Evolutionary conservation across 2,888 invertebrate species (phyloP), one percentile per base, ranked within the genome.

Genomic region (Geotrupes spiniger): DNA sequence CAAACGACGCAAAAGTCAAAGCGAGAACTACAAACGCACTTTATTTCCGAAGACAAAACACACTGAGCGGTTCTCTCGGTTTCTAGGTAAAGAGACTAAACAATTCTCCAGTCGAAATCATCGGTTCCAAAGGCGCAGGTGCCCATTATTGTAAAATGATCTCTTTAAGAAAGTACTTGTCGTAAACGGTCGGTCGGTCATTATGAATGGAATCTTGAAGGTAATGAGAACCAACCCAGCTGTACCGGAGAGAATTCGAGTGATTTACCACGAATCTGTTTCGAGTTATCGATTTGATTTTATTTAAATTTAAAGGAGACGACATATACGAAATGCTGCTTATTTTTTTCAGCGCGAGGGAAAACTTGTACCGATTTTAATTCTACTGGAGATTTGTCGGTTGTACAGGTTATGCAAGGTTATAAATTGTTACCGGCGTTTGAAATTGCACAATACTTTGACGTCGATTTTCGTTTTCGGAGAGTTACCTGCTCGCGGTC

Each of bases 381-480:
- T n/a, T n/a, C n/a, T n/a, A 14, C 36, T 10, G 8, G 36, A 2
- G 14, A 15, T 36, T 36, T 9, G 14, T n/a, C 14, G 14, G 33
- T 10, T 10, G 38, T 38, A 38, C 38, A 38, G 21, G 38, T 38
- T 38, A 17, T 38, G 8, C 21, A 25, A 17, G 31, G 31, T 21
- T 31, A 29, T 42, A 28, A 42, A 42, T 42, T 29, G 31, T 21
- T 42, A 28, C 14, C 28, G 29, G 16, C 12, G 29, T 31, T 31
- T 38, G 14, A 42, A 42, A 42, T 42, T 42, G 42, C 42, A 42
- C 42, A 42, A 42, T 42, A 42, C 42, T 28, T 31, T 17, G 21
- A 25, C 16, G 17, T 17, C 21, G 17, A 11, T 38, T 38, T 31
- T 42, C n/a, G 17, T 42, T 29, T 42, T 15, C 11, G 31, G 29